Evolutionary conservation across 92 coral and sea anemone species (phyloP).

Genomic region (Porites lobata): DNA sequence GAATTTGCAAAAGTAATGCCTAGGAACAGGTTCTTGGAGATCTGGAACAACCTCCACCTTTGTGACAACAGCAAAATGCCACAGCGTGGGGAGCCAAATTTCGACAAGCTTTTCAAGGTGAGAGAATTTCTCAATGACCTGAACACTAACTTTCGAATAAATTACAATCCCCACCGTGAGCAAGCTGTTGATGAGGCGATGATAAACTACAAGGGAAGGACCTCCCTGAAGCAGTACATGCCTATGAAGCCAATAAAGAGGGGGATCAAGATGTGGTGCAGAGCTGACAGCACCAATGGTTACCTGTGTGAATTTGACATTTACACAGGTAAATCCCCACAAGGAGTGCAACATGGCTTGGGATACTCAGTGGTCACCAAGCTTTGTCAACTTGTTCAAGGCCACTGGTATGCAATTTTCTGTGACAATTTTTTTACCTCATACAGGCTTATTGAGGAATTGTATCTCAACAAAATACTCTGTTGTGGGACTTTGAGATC

Average conservation of each 20-base stretch:
- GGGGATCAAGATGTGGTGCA: slow-evolving; percentile 50
- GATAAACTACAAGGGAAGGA: slow-evolving; percentile 38
- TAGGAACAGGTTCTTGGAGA: background rate
- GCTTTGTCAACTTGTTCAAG: background rate
- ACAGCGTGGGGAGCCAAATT: slow-evolving; percentile 13
- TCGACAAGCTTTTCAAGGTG: slow-evolving; percentile 58
- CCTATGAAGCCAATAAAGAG: slow-evolving; percentile 3
- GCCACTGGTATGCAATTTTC: slow-evolving; percentile 22
- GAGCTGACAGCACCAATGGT: slow-evolving; percentile 27
- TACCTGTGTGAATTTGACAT: slow-evolving; percentile 37
- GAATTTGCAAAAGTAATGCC: background rate
- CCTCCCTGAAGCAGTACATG: background rate
- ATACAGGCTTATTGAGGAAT: background rate
- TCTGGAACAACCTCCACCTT: background rate
- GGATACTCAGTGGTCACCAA: no score
- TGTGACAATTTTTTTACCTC: slow-evolving; percentile 54
- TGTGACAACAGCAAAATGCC: background rate
- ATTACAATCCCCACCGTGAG: slow-evolving; percentile 30
- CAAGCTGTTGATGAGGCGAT: slow-evolving; percentile 45
- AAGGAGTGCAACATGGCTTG: no score
- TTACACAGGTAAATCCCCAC: slow-evolving; percentile 22
- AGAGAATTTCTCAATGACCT: slow-evolving; percentile 37
- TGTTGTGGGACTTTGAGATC: slow-evolving; percentile 25
- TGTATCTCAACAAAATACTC: no score
- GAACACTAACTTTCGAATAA: slow-evolving; percentile 8